These are phyloP conservation scores for Linurgus olivaceus DNA, from an alignment of 2,797 vertebrate species.

Conservation along the genomic window DNA sequence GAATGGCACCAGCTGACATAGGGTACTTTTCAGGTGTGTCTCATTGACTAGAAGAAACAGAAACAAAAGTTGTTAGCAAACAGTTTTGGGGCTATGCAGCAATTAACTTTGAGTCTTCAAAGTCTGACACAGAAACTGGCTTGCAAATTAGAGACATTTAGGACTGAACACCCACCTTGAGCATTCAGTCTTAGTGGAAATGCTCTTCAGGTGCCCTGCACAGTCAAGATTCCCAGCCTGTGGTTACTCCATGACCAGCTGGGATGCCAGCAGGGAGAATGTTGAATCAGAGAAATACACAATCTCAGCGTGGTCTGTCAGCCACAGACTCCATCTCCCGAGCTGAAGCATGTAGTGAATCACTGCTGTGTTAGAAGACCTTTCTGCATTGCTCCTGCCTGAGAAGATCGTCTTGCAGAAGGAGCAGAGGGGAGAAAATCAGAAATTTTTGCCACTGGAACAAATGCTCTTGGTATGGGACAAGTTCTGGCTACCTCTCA, in stretches of 20 bases:
- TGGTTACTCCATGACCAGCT: background rate
- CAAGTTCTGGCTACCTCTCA: background rate
- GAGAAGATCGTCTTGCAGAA: background rate
- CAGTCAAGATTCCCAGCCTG: background rate
- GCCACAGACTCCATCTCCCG: background rate
- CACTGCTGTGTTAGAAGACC: background rate
- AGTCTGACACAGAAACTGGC: background rate
- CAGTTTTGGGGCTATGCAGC: background rate
- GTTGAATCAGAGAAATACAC: fast-evolving
- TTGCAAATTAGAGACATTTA: background rate
- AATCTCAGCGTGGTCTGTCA: background rate
- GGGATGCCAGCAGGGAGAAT: background rate
- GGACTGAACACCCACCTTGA: background rate
- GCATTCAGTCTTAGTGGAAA: background rate
- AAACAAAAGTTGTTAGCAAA: background rate
- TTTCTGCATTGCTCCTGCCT: background rate
- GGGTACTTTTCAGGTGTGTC: background rate
- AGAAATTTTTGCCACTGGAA: background rate
- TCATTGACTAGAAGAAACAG: background rate
- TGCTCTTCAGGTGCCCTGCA: background rate
- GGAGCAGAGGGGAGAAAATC: background rate
- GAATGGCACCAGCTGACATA: background rate
- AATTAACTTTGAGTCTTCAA: background rate
- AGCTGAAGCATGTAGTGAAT: background rate
- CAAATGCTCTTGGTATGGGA: background rate